phyloP scores from a whole-genome alignment of 53 echinoderm and acorn worm genomes.

The Hippasteria phrygiana region DNA sequence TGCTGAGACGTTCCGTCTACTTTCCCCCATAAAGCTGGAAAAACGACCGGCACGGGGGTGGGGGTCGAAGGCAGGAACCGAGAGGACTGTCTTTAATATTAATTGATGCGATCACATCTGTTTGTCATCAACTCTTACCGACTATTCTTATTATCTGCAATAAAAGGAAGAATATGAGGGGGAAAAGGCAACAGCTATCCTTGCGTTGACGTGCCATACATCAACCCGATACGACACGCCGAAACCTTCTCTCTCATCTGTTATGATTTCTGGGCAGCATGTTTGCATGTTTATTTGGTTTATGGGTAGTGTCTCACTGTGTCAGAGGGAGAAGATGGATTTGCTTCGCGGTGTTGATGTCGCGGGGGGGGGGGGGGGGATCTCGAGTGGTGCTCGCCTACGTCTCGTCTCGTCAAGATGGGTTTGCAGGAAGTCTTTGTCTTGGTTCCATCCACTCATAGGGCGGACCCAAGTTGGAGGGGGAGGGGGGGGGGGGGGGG shows the following conservation, averaged over 20 bases:
- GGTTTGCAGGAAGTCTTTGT: slow-evolving; percentile 22
- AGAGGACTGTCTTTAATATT: neutral
- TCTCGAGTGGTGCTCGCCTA: neutral
- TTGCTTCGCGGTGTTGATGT: neutral
- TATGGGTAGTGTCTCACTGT: neutral
- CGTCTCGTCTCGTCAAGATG: neutral
- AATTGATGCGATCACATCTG: slow-evolving; percentile 40
- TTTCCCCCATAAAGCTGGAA: too few species aligned
- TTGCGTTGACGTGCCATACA: neutral
- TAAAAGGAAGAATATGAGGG: neutral
- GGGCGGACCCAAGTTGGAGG: neutral
- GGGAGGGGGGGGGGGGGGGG: neutral
- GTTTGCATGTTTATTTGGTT: neutral
- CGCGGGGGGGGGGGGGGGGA: neutral
- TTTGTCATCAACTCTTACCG: slow-evolving; percentile 3
- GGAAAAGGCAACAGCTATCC: neutral
- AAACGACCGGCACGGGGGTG: neutral
- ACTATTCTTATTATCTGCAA: neutral
- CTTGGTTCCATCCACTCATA: neutral
- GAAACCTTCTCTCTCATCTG: neutral
- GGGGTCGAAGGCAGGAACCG: neutral
- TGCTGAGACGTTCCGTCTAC: too few species aligned
- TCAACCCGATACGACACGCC: neutral
- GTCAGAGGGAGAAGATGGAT: slow-evolving; percentile 2
- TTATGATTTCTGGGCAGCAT: neutral